Conservation (phyloP, 2,797 vertebrate genomes). For the Telmatherina bonti region DNA sequence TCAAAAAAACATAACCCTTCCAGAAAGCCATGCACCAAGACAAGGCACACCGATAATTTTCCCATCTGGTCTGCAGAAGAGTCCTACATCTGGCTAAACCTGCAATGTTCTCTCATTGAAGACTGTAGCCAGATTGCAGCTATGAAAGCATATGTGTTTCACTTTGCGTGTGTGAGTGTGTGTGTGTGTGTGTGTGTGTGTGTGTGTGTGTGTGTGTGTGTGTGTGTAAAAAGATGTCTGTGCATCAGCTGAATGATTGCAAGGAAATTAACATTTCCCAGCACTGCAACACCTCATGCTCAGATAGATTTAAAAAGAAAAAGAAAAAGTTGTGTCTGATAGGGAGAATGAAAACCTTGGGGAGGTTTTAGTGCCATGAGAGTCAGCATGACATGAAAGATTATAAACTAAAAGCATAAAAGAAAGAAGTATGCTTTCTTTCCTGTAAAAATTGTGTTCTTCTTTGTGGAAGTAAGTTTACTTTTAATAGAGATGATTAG, state of each 20-base stretch:
- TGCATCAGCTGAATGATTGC: conserved; percentile 48
- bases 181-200: neutral
- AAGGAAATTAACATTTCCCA: conserved; percentile 53
- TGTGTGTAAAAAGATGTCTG: conserved; percentile 12
- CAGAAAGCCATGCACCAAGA: conserved; percentile 16
- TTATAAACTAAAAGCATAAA: neutral
- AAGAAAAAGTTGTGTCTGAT: conserved; percentile 6
- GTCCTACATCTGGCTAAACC: conserved; percentile 47
- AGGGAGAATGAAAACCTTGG: conserved; percentile 26
- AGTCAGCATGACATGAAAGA: conserved; percentile 15
- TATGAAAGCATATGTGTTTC: conserved; percentile 12
- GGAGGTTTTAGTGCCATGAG: conserved; percentile 26
- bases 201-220: too few species aligned
- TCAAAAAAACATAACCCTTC: conserved; percentile 16
- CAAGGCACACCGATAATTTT: conserved; percentile 9
- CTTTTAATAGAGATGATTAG: neutral
- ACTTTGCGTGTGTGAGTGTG: conserved; percentile 10
- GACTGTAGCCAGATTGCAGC: conserved; percentile 23
- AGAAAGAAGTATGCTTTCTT: neutral
- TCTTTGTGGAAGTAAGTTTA: neutral
- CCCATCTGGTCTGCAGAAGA: conserved; percentile 64
- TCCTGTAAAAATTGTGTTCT: neutral
- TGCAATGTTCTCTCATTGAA: conserved; percentile 33
- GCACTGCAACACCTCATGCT: conserved; percentile 48
- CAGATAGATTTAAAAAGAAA: conserved; percentile 50